A percentile compares a stretch with the other conserved stretches of the same genome.
Conservation (phyloP, 2,797 vertebrate species). For the Pseudochirops corinnae region DNA sequence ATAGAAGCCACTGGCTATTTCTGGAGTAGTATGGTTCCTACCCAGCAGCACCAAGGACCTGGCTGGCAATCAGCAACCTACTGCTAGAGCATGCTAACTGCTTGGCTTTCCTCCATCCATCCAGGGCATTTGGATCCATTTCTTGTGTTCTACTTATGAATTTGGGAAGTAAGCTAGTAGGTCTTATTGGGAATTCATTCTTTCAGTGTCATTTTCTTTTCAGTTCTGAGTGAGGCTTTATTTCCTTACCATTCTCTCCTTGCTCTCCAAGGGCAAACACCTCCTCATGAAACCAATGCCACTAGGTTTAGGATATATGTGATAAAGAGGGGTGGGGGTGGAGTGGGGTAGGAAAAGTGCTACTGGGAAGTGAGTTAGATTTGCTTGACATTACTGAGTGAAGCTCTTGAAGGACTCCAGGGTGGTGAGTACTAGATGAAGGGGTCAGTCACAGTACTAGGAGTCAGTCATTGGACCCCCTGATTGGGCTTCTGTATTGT, state of each 20-base stretch:
- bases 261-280: not conserved
- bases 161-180: slow-evolving; percentile 48
- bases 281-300: not conserved
- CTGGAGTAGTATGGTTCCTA: slow-evolving; percentile 45
- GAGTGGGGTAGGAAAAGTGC: not conserved
- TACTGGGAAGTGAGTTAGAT: not conserved
- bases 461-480: not conserved
- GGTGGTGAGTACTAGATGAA: slow-evolving; percentile 8
- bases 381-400: slow-evolving; percentile 1
- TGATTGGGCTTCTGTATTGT: not conserved
- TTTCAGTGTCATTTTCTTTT: slow-evolving; percentile 43
- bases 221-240: slow-evolving; percentile 23
- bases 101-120: slow-evolving; percentile 64
- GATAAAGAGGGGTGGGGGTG: not conserved
- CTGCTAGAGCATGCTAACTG: slow-evolving; percentile 42
- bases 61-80: slow-evolving; percentile 58
- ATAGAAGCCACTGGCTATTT: not conserved
- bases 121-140: slow-evolving; percentile 56
- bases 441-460: not conserved
- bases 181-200: slow-evolving; percentile 51
- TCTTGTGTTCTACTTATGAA: slow-evolving; percentile 47
- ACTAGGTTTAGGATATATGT: not conserved
- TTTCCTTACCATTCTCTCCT: slow-evolving; percentile 42
- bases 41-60: not conserved
- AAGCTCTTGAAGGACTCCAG: slow-evolving; percentile 16